A percentile compares a stretch with the other conserved stretches of the same genome.
These are phyloP conservation scores for Lutjanus argentimaculatus DNA, from an alignment of 2,797 vertebrate species.

Conservation along the genomic window DNA sequence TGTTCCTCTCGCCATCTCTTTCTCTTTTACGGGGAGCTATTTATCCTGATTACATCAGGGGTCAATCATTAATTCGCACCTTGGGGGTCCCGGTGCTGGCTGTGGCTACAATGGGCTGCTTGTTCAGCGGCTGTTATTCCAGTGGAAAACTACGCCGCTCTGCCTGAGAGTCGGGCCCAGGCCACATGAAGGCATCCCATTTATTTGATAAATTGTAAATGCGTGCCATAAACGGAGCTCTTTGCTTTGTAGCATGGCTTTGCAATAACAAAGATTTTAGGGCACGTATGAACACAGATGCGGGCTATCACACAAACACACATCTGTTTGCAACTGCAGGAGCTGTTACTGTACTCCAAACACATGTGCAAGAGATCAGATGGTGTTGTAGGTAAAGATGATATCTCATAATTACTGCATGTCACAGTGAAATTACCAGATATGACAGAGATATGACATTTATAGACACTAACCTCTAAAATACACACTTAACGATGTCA, in stretches of 20 bases:
- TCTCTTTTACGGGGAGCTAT: conserved; percentile 87
- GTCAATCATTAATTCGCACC: conserved; percentile 91
- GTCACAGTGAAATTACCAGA: conserved; percentile 58
- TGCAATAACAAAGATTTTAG: conserved; percentile 79
- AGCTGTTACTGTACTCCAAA: conserved; percentile 71
- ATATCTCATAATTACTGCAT: conserved; percentile 70
- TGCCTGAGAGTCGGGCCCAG: conserved; percentile 74
- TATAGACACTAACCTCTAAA: conserved; percentile 33
- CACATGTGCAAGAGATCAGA: conserved; percentile 73
- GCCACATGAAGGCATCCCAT: conserved; percentile 86
- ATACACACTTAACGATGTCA: conserved; percentile 3
- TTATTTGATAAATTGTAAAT: conserved; percentile 90
- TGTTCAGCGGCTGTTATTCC: conserved; percentile 91
- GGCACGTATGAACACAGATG: conserved; percentile 70
- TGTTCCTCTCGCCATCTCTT: conserved; percentile 76
- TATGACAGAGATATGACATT: conserved; percentile 59
- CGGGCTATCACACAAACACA: conserved; percentile 73
- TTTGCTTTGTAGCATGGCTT: conserved; percentile 79
- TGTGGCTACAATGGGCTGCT: conserved; percentile 86
- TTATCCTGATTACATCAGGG: conserved; percentile 90
- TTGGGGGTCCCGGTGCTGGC: conserved; percentile 87
- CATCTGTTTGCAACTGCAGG: conserved; percentile 79
- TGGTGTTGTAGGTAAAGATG: conserved; percentile 75
- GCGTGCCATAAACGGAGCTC: conserved; percentile 77
- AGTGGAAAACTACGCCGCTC: conserved; percentile 87